These are phyloP conservation scores for Andricus grossulariae DNA, from an alignment of 1,140 invertebrate species.

Conservation along the genomic window DNA sequence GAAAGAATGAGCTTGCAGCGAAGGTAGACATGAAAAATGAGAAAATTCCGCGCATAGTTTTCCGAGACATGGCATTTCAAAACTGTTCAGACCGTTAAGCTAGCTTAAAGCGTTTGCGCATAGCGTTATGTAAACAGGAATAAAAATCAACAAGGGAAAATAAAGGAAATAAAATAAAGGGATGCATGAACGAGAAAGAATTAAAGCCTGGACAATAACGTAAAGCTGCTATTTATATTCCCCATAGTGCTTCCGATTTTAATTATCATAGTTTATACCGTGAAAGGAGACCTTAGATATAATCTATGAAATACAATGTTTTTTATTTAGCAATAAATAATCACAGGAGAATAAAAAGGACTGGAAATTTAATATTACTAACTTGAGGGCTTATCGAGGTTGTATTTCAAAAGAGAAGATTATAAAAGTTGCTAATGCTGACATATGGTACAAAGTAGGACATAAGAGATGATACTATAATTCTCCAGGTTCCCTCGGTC, in stretches of 20 bases:
- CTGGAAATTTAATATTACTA: no score
- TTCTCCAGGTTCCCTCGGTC: neutral
- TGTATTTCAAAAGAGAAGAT: neutral
- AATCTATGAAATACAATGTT: no score
- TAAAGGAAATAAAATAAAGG: neutral
- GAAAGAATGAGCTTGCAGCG: neutral
- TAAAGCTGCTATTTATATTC: neutral
- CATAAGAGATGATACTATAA: slow-evolving; percentile 12
- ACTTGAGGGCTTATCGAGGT: neutral
- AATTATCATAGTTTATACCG: no score
- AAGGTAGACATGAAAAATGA: slow-evolving; percentile 29
- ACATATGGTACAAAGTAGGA: neutral
- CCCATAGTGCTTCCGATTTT: no score
- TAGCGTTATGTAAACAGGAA: slow-evolving; percentile 4
- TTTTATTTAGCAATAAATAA: neutral
- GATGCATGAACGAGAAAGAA: neutral
- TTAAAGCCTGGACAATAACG: neutral
- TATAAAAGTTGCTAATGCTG: neutral
- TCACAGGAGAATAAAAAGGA: no score
- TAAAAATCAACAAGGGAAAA: slow-evolving; percentile 3
- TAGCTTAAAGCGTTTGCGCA: neutral
- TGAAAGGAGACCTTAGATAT: no score
- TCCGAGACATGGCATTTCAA: slow-evolving; percentile 30
- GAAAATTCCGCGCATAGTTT: slow-evolving; percentile 29
- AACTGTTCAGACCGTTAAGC: slow-evolving; percentile 12